These are phyloP conservation scores for Eulemur rufifrons DNA, from an alignment of 2,113 vertebrate genomes.

Conservation along the genomic window DNA sequence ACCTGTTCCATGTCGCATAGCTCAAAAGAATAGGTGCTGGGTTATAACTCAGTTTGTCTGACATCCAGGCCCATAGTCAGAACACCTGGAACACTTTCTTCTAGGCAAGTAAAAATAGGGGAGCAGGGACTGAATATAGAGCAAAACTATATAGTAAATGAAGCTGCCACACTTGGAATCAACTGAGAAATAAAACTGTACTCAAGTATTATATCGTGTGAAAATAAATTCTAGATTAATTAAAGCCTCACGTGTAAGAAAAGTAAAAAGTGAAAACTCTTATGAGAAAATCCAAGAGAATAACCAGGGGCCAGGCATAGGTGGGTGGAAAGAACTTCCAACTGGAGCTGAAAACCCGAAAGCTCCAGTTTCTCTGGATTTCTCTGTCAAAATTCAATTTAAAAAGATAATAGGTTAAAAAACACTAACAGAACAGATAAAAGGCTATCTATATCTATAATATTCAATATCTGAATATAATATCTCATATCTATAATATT, in stretches of 20 bases:
- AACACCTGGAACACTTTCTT: not conserved
- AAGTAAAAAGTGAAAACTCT: not conserved
- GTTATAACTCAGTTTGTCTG: not conserved
- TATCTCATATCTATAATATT: not conserved
- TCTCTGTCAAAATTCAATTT: not conserved
- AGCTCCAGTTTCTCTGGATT: not conserved
- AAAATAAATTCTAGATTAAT: not conserved
- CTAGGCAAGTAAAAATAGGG: not conserved
- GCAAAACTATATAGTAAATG: not conserved
- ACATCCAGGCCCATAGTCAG: fast-evolving
- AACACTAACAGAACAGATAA: not conserved
- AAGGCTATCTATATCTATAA: not conserved
- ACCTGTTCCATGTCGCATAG: not conserved
- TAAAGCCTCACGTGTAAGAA: not conserved
- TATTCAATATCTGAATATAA: too few species aligned
- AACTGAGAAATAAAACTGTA: not conserved
- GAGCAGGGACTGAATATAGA: not conserved
- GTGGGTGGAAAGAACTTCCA: not conserved
- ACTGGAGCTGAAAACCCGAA: not conserved
- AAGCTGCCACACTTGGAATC: not conserved
- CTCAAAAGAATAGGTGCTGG: not conserved
- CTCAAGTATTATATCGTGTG: not conserved
- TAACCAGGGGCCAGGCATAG: not conserved
- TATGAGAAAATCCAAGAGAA: not conserved
- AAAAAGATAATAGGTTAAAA: not conserved